Base-by-base conservation (phyloP, 2,888 invertebrate genomes). In the Eueremaeus valkanovi region DNA sequence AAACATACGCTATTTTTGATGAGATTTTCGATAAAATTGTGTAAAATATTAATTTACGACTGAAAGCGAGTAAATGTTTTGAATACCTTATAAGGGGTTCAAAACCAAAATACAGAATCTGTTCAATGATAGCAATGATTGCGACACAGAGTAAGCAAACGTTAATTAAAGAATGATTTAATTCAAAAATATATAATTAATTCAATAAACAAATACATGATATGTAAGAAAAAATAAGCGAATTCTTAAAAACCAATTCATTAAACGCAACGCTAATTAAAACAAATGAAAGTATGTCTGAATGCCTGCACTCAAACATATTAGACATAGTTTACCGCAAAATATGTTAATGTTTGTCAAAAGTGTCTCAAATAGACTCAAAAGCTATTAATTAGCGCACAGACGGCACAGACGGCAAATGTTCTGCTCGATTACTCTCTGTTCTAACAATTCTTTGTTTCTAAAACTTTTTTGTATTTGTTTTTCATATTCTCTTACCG, bases 31-130 rank as follows among this genome's bases (percentile, higher is more conserved):
- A 58, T 58, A 31, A 58, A 58, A 58, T 18, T 29, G 58, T 31
- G 29, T 29, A 29, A 29, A 58, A 55, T 3, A 55, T 55, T n/a
- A 18, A 13, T 55, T 55, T 55, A 27, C 27, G 55, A 55, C 49
- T 9, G 49, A 49, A 49, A 18, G 21, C 18, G 3, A 49, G 21
- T 21, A 49, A 49, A 49, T 29, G 58, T 58, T 58, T 58, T 61
- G 33, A 66, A 21, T 66, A 36, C 63, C 63, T 29, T 66, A 66
- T 66, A 66, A 66, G 63, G 55, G 33, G 33, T 21, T 33, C 3
- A 55, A 27, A 55, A 27, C 21, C 13, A 27, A 58, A 58, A 58
- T 58, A n/a, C 58, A 58, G 24, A 58, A 55, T 58, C 13, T 1
- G 29, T 58, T 58, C 29, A 58, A 29, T 58, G 31, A 11, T 24